Base-by-base conservation (phyloP, 1,140 invertebrate genomes). In the Coelopa frigida region DNA sequence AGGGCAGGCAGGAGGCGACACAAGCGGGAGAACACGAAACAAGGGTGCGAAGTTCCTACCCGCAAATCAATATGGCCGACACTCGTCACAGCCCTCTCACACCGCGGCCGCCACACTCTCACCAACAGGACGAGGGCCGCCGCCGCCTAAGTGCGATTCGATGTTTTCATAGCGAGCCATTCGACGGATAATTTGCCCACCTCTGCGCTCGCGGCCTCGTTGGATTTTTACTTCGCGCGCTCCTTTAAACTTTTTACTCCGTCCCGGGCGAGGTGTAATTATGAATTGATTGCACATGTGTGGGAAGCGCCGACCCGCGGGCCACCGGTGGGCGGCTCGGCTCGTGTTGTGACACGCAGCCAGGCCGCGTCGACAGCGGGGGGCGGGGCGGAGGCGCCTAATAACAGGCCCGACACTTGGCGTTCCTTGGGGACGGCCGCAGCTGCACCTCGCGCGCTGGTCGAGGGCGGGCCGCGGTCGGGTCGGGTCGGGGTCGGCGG, bases 261-360 rank as follows among this genome's bases (percentile, higher is more conserved):
- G n/a, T n/a, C n/a, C n/a, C n/a, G n/a, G n/a, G n/a, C n/a, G 33
- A 43, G 33, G 15, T 43, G 33, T 43, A 43, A 43, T 43, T 43
- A 43, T 43, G 33, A 43, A 43, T 32, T 43, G 31, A 43, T 43
- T 43, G 33, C 41, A 43, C 41, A 43, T 43, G 27, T 43, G 41
- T 43, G 41, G 41, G 41, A 43, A 43, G 31, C 33, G 41, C 27
- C 33, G 20, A 35, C 33, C 17, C 33, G 20, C 33, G 33, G 6
- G 17, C 33, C 33, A n/a, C 20, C 32, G 24, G 4, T 18, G 24
- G 33, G 26, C 41, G 33, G 41, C 20, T 43, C 21, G 26, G 20
- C 32, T 44, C 36, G 32, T 63, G 58, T 63, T 63, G 59, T 63
- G 60, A 63, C 60, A 63, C 60, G 60, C 60, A 63, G 60, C 54